A percentile compares a stretch with the other conserved stretches of the same genome.
Evolutionary conservation across 2,113 vertebrate genomes (phyloP).

Genomic region (Stomatorhinus ivindoensis): DNA sequence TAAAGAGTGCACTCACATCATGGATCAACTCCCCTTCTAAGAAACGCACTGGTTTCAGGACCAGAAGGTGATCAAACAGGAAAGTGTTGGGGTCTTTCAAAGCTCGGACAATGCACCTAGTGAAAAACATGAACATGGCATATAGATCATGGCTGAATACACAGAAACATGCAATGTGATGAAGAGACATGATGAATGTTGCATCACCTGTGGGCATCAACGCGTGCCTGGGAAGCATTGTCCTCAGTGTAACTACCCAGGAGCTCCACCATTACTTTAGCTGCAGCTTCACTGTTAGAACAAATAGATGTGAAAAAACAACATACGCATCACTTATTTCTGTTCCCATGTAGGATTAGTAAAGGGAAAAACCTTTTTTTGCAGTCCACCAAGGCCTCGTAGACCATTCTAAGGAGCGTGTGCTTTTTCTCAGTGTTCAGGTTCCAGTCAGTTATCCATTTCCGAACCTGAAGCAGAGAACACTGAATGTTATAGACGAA

Average conservation of each 20-base stretch:
- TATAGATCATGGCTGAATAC: background rate
- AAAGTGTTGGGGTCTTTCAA: slow-evolving; percentile 93
- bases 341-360: background rate
- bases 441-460: slow-evolving; percentile 91
- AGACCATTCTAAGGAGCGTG: slow-evolving; percentile 82
- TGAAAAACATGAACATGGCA: slow-evolving; percentile 18
- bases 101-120: slow-evolving; percentile 91
- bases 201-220: slow-evolving; percentile 68
- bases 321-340: background rate
- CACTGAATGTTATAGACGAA: background rate
- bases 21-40: slow-evolving; percentile 97
- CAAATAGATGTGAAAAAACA: background rate
- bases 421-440: slow-evolving; percentile 92
- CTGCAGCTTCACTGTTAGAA: slow-evolving; percentile 75
- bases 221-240: slow-evolving; percentile 93
- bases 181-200: background rate
- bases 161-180: background rate
- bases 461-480: slow-evolving; percentile 70
- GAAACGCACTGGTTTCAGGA: slow-evolving; percentile 95
- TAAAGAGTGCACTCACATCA: slow-evolving; percentile 71
- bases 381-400: slow-evolving; percentile 92
- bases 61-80: slow-evolving; percentile 94
- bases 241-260: slow-evolving; percentile 97
- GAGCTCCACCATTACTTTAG: slow-evolving; percentile 97
- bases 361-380: slow-evolving; percentile 77